These are phyloP conservation scores for Elmis aenea DNA, from an alignment of 2,888 invertebrate genomes.

Conservation along the genomic window DNA sequence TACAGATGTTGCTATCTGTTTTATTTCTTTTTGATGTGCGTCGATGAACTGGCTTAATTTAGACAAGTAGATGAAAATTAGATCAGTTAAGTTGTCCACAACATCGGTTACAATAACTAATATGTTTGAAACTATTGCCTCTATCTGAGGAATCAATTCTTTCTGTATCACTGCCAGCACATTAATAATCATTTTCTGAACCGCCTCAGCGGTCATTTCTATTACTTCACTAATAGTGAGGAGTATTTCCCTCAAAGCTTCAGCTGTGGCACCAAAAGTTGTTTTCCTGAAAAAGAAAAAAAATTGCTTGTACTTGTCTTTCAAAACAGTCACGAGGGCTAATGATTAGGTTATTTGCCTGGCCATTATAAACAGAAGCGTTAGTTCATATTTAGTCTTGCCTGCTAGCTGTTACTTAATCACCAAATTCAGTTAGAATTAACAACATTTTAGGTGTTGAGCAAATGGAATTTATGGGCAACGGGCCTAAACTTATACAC, in stretches of 20 bases:
- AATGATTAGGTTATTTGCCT: no score
- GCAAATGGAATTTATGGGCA: no score
- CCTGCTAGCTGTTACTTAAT: no score
- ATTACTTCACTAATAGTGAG: constrained; percentile 39
- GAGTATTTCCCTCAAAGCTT: constrained; percentile 39
- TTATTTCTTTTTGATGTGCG: constrained; percentile 61
- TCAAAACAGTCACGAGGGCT: no score
- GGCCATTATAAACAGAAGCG: no score
- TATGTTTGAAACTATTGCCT: constrained; percentile 46
- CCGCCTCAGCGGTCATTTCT: constrained; percentile 39
- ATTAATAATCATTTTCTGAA: constrained; percentile 38
- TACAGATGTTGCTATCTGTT: constrained; percentile 53
- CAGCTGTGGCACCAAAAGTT: constrained; percentile 43
- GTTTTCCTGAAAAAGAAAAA: constrained; percentile 40
- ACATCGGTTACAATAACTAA: constrained; percentile 45
- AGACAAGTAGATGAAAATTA: constrained; percentile 47
- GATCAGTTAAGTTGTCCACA: constrained; percentile 20
- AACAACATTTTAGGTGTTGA: no score
- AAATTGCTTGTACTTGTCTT: no score
- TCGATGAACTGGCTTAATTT: constrained; percentile 55
- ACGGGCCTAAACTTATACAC: no score
- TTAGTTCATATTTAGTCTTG: no score
- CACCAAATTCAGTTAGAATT: no score
- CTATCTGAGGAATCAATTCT: constrained; percentile 39
- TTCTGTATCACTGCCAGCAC: constrained; percentile 38